Percentiles rank a stretch among this genome's conserved stretches.
Conservation (phyloP, 2,797 vertebrate genomes). For the Melanotaenia nigrans region DNA sequence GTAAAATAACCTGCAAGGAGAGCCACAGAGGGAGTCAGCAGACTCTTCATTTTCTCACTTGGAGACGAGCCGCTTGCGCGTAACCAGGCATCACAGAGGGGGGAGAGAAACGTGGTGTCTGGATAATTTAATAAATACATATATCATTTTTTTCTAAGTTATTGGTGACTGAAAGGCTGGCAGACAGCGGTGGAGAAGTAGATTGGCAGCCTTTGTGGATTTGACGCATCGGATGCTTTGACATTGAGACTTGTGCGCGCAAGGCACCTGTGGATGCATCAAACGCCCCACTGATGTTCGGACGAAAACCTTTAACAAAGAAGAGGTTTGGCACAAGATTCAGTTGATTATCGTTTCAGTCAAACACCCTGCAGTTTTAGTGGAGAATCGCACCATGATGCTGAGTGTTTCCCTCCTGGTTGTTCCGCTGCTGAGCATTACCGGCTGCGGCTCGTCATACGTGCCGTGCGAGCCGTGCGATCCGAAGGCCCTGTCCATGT, state of each 20-base stretch:
- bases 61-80: conserved; percentile 54
- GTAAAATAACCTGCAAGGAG: conserved; percentile 80
- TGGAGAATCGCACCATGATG: conserved; percentile 69
- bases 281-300: conserved; percentile 43
- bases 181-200: neutral
- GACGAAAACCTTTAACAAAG: conserved; percentile 37
- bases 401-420: conserved; percentile 78
- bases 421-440: conserved; percentile 80
- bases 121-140: conserved; percentile 23
- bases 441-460: conserved; percentile 81
- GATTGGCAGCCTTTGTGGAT: conserved; percentile 19
- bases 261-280: conserved; percentile 74
- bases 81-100: conserved; percentile 54
- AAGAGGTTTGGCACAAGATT: conserved; percentile 24
- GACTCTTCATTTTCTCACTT: conserved; percentile 27
- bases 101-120: conserved; percentile 6
- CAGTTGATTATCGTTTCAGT: conserved; percentile 31
- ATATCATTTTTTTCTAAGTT: neutral
- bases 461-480: conserved; percentile 95
- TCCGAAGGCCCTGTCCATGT: conserved; percentile 89
- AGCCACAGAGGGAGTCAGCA: conserved; percentile 34
- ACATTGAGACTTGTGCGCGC: conserved; percentile 38
- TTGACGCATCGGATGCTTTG: conserved; percentile 33
- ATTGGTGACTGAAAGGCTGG: conserved; percentile 1
- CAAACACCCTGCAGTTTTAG: neutral